Evolutionary conservation across 2,113 vertebrate genomes (phyloP), one percentile per base, ranked within the genome.

Genomic region (Cariama cristata): DNA sequence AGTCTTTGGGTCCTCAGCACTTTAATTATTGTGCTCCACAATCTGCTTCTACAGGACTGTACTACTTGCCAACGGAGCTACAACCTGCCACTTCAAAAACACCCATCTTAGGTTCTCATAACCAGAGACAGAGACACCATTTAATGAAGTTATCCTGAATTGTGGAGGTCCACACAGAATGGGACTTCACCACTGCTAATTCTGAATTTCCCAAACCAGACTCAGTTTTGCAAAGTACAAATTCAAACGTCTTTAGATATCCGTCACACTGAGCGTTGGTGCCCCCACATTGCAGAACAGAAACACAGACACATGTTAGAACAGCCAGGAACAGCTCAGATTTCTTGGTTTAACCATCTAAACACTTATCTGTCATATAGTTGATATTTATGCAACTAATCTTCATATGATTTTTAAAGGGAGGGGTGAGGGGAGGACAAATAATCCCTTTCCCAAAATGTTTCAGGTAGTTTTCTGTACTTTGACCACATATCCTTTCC

Each of bases 61-160:
- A 45, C 59, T 62, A 42, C 88, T 62, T 86, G 58, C 75, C 82
- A 80, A 40, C 7, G 24, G 55, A 91, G 64, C 40, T 91, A 63
- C 8, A 93, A 77, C 30, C 44, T 84, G 90, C 44, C 66, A 85
- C 69, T 95, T 93, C 84, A 95, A 82, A 94, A 88, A 47, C 73
- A 72, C 33, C 42, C 60, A 52, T 33, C 76, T 69, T 59, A 76
- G 42, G 28, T 84, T 86, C 82, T 83, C 27, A 33, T 30, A 83
- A 60, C 11, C 38, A 77, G 55, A 40, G 45, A 64, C 24, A 76
- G 24, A 87, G 24, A 81, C 24, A 66, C 13, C 35, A 77, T 72
- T 87, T 81, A 56, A 89, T 33, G 24, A 76, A 73, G 56, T n/a
- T 71, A 73, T 30, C 38, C 66, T 24, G 33, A 81, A 72, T 8